Evolutionary conservation across 2,888 invertebrate genomes (phyloP), one percentile per base, ranked within the genome.

Genomic region (Nomada ruficornis): DNA sequence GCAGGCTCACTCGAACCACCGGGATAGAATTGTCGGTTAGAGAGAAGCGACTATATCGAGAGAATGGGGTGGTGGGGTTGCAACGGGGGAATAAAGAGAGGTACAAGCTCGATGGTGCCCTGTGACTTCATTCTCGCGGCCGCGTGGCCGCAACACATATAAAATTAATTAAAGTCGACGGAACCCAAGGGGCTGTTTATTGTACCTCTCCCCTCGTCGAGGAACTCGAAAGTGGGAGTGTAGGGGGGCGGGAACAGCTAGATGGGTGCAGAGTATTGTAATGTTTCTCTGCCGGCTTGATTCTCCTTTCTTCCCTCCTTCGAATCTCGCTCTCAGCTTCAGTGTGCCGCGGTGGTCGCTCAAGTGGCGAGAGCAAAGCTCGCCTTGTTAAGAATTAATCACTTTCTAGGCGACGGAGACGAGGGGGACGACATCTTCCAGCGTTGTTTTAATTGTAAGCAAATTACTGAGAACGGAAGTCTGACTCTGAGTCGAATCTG

Each of bases 131-230:
- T 91, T 88, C 88, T 87, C 82, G 87, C 82, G 74, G 81, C 76
- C 82, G 84, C 88, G 88, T 82, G 86, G 68, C 84, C 73, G 79
- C 87, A 84, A 86, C 89, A 89, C 88, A 92, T 91, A 91, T 84
- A 92, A 91, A 92, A 93, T 93, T 93, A 93, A 93, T 93, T 93
- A 92, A 92, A 93, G 89, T 90, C 90, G 87, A 86, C 82, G 87
- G 88, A 89, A 89, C 84, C 86, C 74, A 86, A 89, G 88, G 86
- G 89, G 84, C 80, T 83, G 85, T 85, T 86, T 88, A 86, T 88
- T 88, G 85, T 89, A 80, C 80, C 82, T 83, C 82, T 64, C 82
- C 81, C 76, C 78, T 20, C 20, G n/a, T 57, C 60, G 13, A 55
- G 76, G 29, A 70, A 52, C 52, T 62, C 60, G 55, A 47, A 50